phyloP scores from a whole-genome alignment of 2,797 vertebrate species.

The Clarias laeviceps region DNA sequence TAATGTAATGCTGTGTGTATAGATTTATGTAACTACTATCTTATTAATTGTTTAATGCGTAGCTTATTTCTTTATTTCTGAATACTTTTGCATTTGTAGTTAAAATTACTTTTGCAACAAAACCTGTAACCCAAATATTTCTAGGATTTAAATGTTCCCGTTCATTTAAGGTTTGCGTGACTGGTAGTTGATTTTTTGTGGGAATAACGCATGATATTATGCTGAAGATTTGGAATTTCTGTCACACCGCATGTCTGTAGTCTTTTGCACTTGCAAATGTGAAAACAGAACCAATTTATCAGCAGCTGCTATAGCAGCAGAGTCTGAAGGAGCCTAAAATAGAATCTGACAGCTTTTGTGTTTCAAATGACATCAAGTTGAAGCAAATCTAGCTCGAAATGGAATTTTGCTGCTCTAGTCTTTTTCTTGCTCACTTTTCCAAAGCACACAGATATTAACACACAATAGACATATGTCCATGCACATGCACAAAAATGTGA shows the following conservation, averaged over 20 bases:
- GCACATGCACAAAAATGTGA: not conserved
- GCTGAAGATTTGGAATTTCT: conserved; percentile 59
- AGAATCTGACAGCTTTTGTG: conserved; percentile 71
- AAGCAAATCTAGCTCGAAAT: conserved; percentile 74
- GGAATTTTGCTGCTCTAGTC: conserved; percentile 61
- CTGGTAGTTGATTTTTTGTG: conserved; percentile 59
- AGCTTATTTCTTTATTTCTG: not conserved
- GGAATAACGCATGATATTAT: conserved; percentile 65
- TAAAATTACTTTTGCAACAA: not conserved
- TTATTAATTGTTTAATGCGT: not conserved
- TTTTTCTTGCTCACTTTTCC: conserved; percentile 55
- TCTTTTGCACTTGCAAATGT: conserved; percentile 36
- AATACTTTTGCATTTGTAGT: not conserved
- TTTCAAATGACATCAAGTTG: conserved; percentile 69
- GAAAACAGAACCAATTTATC: conserved; percentile 61
- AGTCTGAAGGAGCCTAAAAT: conserved; percentile 65
- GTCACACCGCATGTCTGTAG: conserved; percentile 53
- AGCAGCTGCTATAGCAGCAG: conserved; percentile 60
- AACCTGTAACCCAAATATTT: not conserved
- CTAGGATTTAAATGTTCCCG: not conserved
- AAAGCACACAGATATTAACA: not conserved
- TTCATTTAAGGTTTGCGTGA: not conserved
- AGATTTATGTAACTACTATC: not conserved
- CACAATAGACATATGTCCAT: conserved; percentile 28
- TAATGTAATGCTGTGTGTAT: not conserved